These are phyloP conservation scores for Drosophila percnosoma DNA, from an alignment of 2,888 invertebrate genomes.

Conservation along the genomic window DNA sequence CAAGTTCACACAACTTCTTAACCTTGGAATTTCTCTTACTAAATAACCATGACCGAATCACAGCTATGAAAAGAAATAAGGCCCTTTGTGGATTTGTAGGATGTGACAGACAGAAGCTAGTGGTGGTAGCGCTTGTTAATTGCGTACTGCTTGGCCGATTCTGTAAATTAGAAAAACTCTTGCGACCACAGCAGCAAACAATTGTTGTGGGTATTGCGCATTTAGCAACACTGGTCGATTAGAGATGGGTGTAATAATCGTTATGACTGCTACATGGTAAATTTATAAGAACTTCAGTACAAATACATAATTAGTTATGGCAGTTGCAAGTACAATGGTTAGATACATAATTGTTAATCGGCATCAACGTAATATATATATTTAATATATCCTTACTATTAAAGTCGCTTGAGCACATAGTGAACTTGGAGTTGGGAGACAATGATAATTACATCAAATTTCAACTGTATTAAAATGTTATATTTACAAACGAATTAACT, in stretches of 20 bases:
- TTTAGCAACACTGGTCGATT: constrained; percentile 22
- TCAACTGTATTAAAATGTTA: background rate
- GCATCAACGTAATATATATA: background rate
- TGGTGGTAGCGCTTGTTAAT: background rate
- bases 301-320: background rate
- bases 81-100: background rate
- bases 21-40: background rate
- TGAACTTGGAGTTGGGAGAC: background rate
- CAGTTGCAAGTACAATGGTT: background rate
- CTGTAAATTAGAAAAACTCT: background rate
- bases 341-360: no score
- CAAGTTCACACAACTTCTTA: background rate
- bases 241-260: constrained; percentile 12
- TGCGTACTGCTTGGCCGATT: constrained; percentile 1
- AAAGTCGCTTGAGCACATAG: background rate
- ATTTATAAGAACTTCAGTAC: background rate
- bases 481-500: background rate
- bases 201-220: background rate
- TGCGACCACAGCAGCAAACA: background rate
- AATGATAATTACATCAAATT: background rate
- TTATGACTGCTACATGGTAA: background rate
- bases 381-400: background rate
- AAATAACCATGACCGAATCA: background rate
- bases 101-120: background rate
- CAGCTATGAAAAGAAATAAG: constrained; percentile 2